Percentiles rank a stretch among this genome's conserved stretches.
These are phyloP conservation scores for Pararge aegeria DNA, from an alignment of 1,140 invertebrate genomes.

Conservation along the genomic window DNA sequence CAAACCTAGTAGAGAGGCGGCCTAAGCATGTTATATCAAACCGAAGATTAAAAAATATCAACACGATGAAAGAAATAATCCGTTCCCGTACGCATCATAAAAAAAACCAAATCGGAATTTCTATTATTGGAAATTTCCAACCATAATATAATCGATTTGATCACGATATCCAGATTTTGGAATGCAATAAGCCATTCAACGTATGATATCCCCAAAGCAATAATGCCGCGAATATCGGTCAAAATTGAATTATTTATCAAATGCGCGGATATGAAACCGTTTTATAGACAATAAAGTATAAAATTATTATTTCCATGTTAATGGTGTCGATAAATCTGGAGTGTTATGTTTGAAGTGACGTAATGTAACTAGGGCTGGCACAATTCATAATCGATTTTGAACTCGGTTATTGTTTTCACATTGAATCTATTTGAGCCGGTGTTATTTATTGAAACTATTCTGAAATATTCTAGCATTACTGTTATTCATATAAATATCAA, in stretches of 20 bases:
- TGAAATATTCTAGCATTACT: too few species aligned
- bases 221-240: slow-evolving; percentile 36
- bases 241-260: slow-evolving; percentile 67
- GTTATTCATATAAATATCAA: too few species aligned
- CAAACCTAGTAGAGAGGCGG: too few species aligned
- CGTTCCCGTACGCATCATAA: background rate
- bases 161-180: slow-evolving; percentile 4
- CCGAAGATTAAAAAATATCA: background rate
- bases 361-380: slow-evolving; percentile 6
- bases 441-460: too few species aligned
- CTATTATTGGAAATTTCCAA: slow-evolving; percentile 5
- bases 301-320: slow-evolving; percentile 70
- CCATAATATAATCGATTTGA: slow-evolving; percentile 9
- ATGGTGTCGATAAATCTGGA: slow-evolving; percentile 58
- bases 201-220: slow-evolving; percentile 23
- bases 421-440: too few species aligned
- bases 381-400: background rate
- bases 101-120: background rate
- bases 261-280: slow-evolving; percentile 57
- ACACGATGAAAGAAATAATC: background rate
- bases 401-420: background rate
- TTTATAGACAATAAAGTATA: slow-evolving; percentile 67
- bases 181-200: slow-evolving; percentile 15
- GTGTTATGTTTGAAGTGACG: slow-evolving; percentile 35
- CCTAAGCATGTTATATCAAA: too few species aligned